Evolutionary conservation across 2,888 invertebrate genomes (phyloP).

Genomic region (Dicyrtomina minuta): DNA sequence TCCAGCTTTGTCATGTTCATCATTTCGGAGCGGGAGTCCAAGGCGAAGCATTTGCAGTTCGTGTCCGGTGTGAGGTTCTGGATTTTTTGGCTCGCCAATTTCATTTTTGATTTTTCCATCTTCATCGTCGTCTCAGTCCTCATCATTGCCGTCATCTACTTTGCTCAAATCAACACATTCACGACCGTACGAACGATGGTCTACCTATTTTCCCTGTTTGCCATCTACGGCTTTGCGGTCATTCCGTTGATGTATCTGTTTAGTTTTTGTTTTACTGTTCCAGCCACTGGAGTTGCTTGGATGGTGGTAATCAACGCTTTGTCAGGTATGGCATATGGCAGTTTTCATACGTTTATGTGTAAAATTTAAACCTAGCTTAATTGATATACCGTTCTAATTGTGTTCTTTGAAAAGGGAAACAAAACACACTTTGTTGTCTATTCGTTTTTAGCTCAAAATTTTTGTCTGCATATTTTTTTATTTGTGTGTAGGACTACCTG

Average conservation of each 20-base stretch:
- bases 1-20: constrained; percentile 60
- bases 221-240: constrained; percentile 69
- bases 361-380: too few relatives aligned
- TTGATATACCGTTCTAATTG: too few relatives aligned
- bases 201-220: constrained; percentile 59
- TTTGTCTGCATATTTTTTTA: constrained; percentile 20
- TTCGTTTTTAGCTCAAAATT: too few relatives aligned
- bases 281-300: constrained; percentile 74
- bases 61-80: constrained; percentile 69
- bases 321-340: too few relatives aligned
- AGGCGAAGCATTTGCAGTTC: constrained; percentile 70
- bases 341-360: too few relatives aligned
- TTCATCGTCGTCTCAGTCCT: constrained; percentile 64
- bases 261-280: constrained; percentile 65
- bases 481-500: constrained; percentile 69
- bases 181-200: constrained; percentile 11
- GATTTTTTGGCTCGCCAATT: constrained; percentile 70
- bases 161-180: constrained; percentile 43
- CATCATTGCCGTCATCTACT: constrained; percentile 63
- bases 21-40: constrained; percentile 68
- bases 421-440: too few relatives aligned
- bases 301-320: constrained; percentile 73
- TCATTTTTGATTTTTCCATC: constrained; percentile 68
- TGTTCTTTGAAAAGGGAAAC: too few relatives aligned
- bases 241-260: constrained; percentile 71